Conservation (phyloP, 2,888 invertebrate genomes). For the Pyrocoelia pectoralis region DNA sequence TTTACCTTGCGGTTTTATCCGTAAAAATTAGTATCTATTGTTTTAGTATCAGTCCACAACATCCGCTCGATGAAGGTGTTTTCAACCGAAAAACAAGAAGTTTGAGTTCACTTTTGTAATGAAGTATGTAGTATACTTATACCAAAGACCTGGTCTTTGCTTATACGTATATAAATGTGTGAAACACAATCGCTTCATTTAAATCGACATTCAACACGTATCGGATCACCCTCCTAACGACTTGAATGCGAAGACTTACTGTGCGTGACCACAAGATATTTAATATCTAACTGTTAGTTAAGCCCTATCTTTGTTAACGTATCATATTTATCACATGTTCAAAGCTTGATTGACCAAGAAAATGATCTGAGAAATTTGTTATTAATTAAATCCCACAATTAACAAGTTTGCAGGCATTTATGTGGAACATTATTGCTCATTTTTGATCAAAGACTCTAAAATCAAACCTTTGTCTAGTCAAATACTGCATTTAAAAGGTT, state of each 20-base stretch:
- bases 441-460: background rate
- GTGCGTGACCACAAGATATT: slow-evolving; percentile 41
- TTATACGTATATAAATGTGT: background rate
- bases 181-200: slow-evolving; percentile 16
- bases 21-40: too few relatives aligned
- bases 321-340: slow-evolving; percentile 39
- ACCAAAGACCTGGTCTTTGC: too few relatives aligned
- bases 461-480: too few relatives aligned
- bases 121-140: slow-evolving; percentile 1
- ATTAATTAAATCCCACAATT: slow-evolving; percentile 56
- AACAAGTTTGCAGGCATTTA: slow-evolving; percentile 1
- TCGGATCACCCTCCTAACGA: slow-evolving; percentile 15
- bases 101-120: background rate
- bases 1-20: too few relatives aligned
- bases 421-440: background rate
- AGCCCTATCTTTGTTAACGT: slow-evolving; percentile 32
- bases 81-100: slow-evolving; percentile 8
- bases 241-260: slow-evolving; percentile 42
- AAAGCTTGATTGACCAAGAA: slow-evolving; percentile 42
- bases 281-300: slow-evolving; percentile 32
- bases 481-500: too few relatives aligned
- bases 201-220: slow-evolving; percentile 15
- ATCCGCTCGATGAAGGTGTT: background rate
- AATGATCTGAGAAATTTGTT: slow-evolving; percentile 59
- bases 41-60: background rate